Evolutionary conservation across 2,888 invertebrate genomes (phyloP).

Genomic region (Erebia palarica): DNA sequence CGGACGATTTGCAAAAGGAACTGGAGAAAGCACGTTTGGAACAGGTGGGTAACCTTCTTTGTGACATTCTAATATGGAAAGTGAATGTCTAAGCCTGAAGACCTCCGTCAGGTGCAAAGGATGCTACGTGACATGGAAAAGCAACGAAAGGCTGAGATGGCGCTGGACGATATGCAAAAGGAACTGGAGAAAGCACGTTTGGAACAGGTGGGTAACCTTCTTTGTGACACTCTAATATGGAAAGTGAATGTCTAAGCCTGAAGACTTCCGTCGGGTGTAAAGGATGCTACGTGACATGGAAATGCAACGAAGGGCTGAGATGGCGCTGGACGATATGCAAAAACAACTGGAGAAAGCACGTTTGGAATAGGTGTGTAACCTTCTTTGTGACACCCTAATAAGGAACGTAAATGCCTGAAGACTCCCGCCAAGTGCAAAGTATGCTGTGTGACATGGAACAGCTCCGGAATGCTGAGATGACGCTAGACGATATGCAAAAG

Average conservation of each 20-base stretch:
- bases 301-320: constrained; percentile 93
- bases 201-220: constrained; percentile 81
- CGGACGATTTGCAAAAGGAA: constrained; percentile 92
- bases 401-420: no score
- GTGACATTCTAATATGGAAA: neutral
- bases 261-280: constrained; percentile 90
- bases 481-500: constrained; percentile 92
- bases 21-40: constrained; percentile 92
- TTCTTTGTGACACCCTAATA: neutral
- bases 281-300: constrained; percentile 98
- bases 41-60: constrained; percentile 62
- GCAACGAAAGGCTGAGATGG: constrained; percentile 93
- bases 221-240: neutral
- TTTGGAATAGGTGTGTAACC: constrained; percentile 83
- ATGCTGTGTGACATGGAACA: constrained; percentile 98
- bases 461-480: constrained; percentile 93
- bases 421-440: constrained; percentile 83
- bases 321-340: constrained; percentile 93
- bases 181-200: constrained; percentile 92
- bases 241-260: no score
- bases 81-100: no score
- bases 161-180: constrained; percentile 92
- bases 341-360: constrained; percentile 91
- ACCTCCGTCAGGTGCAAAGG: constrained; percentile 83
- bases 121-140: constrained; percentile 98